A percentile compares a stretch with the other conserved stretches of the same genome.
phyloP scores from a whole-genome alignment of 2,113 vertebrate species.

The Nerophis lumbriciformis region DNA sequence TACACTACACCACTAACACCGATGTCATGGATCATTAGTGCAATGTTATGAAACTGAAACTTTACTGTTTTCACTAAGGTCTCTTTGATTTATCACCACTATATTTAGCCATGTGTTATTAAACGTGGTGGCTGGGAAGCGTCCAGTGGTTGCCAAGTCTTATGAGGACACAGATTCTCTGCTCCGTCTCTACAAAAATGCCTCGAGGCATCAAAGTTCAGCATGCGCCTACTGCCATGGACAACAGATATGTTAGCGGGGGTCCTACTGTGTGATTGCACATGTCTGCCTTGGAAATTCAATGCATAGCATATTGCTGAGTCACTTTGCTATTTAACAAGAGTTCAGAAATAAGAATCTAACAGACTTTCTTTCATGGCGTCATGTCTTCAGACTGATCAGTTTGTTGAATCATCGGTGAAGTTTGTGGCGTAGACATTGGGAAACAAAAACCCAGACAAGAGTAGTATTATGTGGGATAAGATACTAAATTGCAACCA shows the following conservation, averaged over 20 bases:
- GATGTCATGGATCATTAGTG: background rate
- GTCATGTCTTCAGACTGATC: constrained; percentile 20
- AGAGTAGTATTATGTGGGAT: constrained; percentile 58
- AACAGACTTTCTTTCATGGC: constrained; percentile 20
- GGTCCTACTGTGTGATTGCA: constrained; percentile 41
- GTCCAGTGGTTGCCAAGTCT: constrained; percentile 9
- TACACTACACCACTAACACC: background rate
- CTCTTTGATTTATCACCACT: background rate
- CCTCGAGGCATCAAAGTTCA: constrained; percentile 48
- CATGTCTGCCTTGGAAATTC: constrained; percentile 40
- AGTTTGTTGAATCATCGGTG: constrained; percentile 58
- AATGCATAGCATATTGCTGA: constrained; percentile 61
- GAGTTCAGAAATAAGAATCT: constrained; percentile 36
- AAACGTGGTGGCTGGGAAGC: constrained; percentile 10
- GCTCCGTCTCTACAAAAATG: constrained; percentile 27
- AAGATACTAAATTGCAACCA: constrained; percentile 51
- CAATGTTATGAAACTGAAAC: constrained; percentile 1
- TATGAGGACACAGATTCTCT: constrained; percentile 24
- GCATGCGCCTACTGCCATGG: constrained; percentile 36
- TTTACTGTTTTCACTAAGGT: background rate
- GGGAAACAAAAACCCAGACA: constrained; percentile 47
- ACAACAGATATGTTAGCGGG: constrained; percentile 47
- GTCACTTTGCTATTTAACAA: constrained; percentile 43
- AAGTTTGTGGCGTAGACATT: constrained; percentile 37
- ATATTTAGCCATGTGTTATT: constrained; percentile 9